Evolutionary conservation across 1,140 invertebrate genomes (phyloP).

Genomic region (Ditylenchus dipsaci): DNA sequence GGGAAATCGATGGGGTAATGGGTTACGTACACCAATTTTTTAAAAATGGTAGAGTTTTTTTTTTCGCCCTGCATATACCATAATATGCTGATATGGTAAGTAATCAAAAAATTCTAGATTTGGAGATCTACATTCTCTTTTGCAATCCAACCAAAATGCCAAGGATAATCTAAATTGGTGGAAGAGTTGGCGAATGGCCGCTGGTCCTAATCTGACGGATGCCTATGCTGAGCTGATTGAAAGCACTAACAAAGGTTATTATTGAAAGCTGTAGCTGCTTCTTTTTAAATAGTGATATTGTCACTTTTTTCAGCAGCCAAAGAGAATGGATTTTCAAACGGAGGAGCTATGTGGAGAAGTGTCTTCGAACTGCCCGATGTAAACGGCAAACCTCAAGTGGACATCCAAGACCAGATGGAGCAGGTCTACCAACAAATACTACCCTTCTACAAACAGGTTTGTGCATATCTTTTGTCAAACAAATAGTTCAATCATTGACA

Average conservation of each 20-base stretch:
- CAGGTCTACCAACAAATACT: conserved; percentile 30
- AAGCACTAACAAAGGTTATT: conserved; percentile 37
- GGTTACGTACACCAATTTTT: no score
- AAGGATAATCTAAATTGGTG: conserved; percentile 23
- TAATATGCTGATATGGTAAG: no score
- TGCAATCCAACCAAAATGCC: conserved; percentile 20
- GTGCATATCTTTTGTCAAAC: background rate
- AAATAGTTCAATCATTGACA: no score
- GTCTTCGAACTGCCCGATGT: conserved; percentile 34
- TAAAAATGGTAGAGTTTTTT: no score
- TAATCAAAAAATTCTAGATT: background rate
- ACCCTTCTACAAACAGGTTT: conserved; percentile 38
- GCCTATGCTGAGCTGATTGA: conserved; percentile 32
- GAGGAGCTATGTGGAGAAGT: conserved; percentile 40
- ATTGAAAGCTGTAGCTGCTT: no score
- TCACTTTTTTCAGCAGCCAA: conserved; percentile 23
- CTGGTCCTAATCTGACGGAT: conserved; percentile 25
- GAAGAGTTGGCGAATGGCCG: conserved; percentile 35
- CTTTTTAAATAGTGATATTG: background rate
- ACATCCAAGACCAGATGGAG: conserved; percentile 26
- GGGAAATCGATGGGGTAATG: no score
- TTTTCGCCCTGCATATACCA: no score
- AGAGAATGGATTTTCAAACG: conserved; percentile 38
- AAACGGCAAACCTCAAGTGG: conserved; percentile 17
- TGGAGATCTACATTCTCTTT: conserved; percentile 1